These are phyloP conservation scores for Todus mexicanus DNA, from an alignment of 2,797 vertebrate genomes.

Conservation along the genomic window DNA sequence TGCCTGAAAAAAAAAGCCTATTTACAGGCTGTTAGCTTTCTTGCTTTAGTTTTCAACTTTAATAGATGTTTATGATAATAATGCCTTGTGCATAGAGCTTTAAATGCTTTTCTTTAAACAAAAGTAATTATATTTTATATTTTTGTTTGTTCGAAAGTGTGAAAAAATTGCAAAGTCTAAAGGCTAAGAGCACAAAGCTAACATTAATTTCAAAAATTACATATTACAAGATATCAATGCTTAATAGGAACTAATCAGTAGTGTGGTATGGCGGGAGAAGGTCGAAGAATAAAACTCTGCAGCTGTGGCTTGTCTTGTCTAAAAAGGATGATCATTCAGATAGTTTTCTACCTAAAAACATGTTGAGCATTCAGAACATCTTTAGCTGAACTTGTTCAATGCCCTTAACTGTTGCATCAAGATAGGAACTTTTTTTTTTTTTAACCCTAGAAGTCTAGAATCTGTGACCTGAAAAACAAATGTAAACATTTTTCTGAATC, in stretches of 20 bases:
- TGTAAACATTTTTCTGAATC: not conserved
- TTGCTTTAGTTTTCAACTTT: not conserved
- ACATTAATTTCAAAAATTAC: constrained; percentile 41
- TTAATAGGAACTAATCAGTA: not conserved
- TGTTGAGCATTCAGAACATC: not conserved
- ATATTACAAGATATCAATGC: not conserved
- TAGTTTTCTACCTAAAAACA: constrained; percentile 4
- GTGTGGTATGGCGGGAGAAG: not conserved
- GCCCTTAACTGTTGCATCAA: not conserved
- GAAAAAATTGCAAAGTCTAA: not conserved
- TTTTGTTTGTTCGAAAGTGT: not conserved
- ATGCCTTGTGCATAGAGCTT: not conserved
- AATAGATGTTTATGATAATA: not conserved
- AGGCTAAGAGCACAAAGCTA: constrained; percentile 35
- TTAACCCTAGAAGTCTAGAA: not conserved
- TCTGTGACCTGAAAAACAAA: not conserved
- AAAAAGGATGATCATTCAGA: not conserved
- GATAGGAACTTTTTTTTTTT: not conserved
- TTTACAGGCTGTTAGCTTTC: not conserved
- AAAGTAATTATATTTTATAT: not conserved
- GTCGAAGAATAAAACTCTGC: not conserved
- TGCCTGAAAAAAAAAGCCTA: not conserved
- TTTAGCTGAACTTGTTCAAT: not conserved
- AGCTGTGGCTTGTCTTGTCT: not conserved
- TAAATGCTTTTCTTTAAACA: not conserved